Evolutionary conservation across 2,888 invertebrate genomes (phyloP).

Genomic region (Brachypterus glaber): DNA sequence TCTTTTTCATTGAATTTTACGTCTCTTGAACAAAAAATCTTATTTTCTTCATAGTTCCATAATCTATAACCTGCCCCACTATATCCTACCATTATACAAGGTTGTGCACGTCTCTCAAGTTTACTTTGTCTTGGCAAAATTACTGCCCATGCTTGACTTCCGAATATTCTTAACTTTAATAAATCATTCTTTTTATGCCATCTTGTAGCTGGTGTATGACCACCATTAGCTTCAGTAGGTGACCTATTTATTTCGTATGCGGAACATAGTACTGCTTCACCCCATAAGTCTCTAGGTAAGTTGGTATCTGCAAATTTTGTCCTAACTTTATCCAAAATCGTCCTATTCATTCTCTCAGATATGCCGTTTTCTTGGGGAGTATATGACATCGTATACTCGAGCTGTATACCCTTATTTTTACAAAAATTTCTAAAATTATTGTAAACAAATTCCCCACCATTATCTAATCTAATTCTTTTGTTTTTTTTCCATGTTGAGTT

Average conservation of each 20-base stretch:
- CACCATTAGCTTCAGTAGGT: constrained; percentile 16
- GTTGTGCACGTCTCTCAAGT: constrained; percentile 20
- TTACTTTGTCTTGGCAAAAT: constrained; percentile 20
- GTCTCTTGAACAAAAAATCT: constrained; percentile 19
- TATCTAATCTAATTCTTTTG: constrained; percentile 15
- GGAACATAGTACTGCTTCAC: constrained; percentile 22
- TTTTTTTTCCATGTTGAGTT: constrained; percentile 15
- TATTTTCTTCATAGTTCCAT: constrained; percentile 18
- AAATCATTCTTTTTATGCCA: constrained; percentile 21
- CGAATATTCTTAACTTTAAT: constrained; percentile 21
- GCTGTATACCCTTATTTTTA: constrained; percentile 11
- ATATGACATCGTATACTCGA: constrained; percentile 19
- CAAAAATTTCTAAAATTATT: constrained; percentile 18
- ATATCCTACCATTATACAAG: constrained; percentile 23
- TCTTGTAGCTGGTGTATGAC: constrained; percentile 16
- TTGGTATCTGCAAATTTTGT: constrained; percentile 20
- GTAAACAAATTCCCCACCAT: constrained; percentile 19
- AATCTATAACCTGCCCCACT: constrained; percentile 20
- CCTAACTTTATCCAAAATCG: constrained; percentile 19
- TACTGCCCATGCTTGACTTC: constrained; percentile 19
- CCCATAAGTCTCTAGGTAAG: constrained; percentile 21
- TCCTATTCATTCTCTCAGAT: constrained; percentile 21
- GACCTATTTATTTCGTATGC: constrained; percentile 23
- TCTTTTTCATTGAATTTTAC: constrained; percentile 21
- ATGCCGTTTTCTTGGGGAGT: constrained; percentile 21